Conservation (phyloP, 1,140 invertebrate species). For the Nephila pilipes region DNA sequence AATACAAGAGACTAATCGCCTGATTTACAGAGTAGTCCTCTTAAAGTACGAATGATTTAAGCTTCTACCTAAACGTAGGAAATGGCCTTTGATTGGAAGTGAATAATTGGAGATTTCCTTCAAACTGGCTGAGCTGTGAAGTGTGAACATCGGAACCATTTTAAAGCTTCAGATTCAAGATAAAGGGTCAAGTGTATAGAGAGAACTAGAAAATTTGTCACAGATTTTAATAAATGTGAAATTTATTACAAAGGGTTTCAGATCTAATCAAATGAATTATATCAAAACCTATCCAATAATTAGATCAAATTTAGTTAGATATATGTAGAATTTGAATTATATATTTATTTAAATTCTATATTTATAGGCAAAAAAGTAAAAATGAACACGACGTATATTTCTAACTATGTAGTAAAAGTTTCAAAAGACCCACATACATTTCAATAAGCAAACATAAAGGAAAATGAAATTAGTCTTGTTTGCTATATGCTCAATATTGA, state of each 20-base stretch:
- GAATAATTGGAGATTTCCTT: not conserved
- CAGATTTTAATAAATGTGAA: not conserved
- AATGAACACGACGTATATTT: too few relatives aligned
- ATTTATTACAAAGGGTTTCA: not conserved
- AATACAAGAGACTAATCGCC: not conserved
- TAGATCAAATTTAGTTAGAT: too few relatives aligned
- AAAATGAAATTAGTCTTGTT: too few relatives aligned
- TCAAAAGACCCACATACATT: too few relatives aligned
- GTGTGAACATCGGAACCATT: not conserved
- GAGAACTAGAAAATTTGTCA: not conserved
- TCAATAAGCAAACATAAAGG: too few relatives aligned
- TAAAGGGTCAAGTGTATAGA: not conserved
- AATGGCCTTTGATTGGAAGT: constrained; percentile 11
- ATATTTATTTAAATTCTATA: too few relatives aligned
- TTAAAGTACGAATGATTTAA: constrained; percentile 28
- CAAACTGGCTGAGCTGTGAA: not conserved
- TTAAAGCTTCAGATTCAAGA: not conserved
- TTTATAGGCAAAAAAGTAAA: too few relatives aligned
- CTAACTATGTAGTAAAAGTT: too few relatives aligned
- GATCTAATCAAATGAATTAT: not conserved
- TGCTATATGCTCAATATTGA: too few relatives aligned
- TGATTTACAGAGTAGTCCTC: constrained; percentile 3
- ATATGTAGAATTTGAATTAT: too few relatives aligned
- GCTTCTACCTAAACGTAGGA: not conserved
- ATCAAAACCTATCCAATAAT: too few relatives aligned